These are phyloP conservation scores for Sparus aurata DNA, from an alignment of 2,797 vertebrate species.

Conservation along the genomic window DNA sequence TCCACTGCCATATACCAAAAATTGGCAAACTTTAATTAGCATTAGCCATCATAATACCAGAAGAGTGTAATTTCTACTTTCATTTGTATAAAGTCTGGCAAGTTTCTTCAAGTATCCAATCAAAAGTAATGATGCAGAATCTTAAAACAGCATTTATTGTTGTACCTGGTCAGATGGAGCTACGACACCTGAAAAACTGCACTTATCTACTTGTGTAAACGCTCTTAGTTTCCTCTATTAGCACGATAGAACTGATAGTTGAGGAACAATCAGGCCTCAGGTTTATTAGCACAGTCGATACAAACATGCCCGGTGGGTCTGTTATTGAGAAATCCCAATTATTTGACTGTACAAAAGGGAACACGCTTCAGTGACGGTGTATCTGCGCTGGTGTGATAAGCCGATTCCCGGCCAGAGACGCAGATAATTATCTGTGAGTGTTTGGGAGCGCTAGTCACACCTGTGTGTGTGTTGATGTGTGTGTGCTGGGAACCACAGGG, in stretches of 20 bases:
- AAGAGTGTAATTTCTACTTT: neutral
- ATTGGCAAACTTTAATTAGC: neutral
- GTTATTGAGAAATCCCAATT: conserved; percentile 8
- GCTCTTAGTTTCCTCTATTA: neutral
- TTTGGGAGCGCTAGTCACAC: conserved; percentile 38
- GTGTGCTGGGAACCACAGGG: conserved; percentile 17
- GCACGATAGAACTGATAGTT: neutral
- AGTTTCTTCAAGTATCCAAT: neutral
- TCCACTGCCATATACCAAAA: neutral
- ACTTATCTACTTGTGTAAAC: neutral
- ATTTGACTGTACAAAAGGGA: conserved; percentile 27
- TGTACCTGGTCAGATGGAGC: neutral
- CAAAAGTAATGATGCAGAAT: neutral
- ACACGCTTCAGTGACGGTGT: conserved; percentile 15
- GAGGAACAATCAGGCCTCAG: neutral
- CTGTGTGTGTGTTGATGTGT: conserved; percentile 15
- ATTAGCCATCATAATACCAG: neutral
- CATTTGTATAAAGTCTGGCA: neutral
- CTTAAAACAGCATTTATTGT: neutral
- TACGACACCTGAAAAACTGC: neutral
- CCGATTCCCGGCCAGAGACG: conserved; percentile 37
- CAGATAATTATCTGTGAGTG: conserved; percentile 39
- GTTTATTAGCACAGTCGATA: neutral
- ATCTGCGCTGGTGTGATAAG: conserved; percentile 39
- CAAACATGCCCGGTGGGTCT: conserved; percentile 19